phyloP scores from a whole-genome alignment of 2,888 invertebrate species.

The Kuschelorhynchus macadamiae region DNA sequence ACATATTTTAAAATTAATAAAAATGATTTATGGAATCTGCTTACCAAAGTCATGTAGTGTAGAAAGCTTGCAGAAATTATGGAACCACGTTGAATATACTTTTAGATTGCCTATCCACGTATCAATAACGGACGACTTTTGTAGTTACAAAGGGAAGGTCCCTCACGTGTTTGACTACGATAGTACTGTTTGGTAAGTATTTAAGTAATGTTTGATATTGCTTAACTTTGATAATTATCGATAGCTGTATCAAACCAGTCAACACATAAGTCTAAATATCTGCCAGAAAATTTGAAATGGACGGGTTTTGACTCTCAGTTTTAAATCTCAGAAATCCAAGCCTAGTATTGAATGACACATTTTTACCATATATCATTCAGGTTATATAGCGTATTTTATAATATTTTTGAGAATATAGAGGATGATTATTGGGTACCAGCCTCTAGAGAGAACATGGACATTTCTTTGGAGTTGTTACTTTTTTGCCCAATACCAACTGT shows the following conservation, averaged over 20 bases:
- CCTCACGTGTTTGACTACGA: conserved; percentile 49
- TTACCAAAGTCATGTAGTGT: conserved; percentile 55
- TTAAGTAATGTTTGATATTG: neutral
- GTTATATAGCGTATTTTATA: too few species aligned
- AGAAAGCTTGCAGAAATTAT: conserved; percentile 52
- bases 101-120: conserved; percentile 52
- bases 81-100: conserved; percentile 54
- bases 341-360: too few species aligned
- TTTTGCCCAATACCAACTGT: too few species aligned
- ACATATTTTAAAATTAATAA: conserved; percentile 27
- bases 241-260: neutral
- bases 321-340: too few species aligned
- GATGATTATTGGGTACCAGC: too few species aligned
- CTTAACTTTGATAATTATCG: neutral
- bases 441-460: too few species aligned
- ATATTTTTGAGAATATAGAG: too few species aligned
- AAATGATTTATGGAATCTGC: conserved; percentile 52
- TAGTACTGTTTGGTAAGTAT: conserved; percentile 49
- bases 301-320: too few species aligned
- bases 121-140: conserved; percentile 48
- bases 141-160: conserved; percentile 50
- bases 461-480: too few species aligned
- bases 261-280: too few species aligned
- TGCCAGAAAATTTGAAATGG: too few species aligned
- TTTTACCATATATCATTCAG: too few species aligned